A percentile compares a stretch with the other conserved stretches of the same genome.
Conservation (phyloP, 1,140 invertebrate species). For the Apis florea region DNA sequence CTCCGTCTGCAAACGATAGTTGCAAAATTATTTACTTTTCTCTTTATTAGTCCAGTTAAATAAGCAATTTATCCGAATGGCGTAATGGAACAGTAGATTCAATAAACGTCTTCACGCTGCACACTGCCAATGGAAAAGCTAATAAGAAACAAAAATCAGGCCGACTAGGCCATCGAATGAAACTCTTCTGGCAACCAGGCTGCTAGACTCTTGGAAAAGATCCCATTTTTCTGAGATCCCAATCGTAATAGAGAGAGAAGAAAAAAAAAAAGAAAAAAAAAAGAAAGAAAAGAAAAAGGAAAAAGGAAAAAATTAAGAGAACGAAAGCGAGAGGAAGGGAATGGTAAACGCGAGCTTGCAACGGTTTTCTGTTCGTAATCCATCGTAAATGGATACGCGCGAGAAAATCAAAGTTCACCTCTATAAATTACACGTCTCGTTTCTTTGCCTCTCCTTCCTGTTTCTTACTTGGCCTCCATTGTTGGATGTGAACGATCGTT, state of each 20-base stretch:
- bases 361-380: slow-evolving; percentile 38
- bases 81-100: not conserved
- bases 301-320: no score
- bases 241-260: slow-evolving; percentile 12
- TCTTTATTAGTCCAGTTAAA: not conserved
- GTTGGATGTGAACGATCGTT: not conserved
- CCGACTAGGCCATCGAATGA: not conserved
- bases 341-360: slow-evolving; percentile 2
- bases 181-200: slow-evolving; percentile 14
- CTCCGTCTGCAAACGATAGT: slow-evolving; percentile 63
- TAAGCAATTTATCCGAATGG: not conserved
- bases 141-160: slow-evolving; percentile 28
- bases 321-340: slow-evolving; percentile 36
- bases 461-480: not conserved
- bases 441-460: not conserved
- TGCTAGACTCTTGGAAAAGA: slow-evolving; percentile 15
- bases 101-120: not conserved
- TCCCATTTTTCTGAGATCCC: slow-evolving; percentile 20
- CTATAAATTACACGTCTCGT: slow-evolving; percentile 22
- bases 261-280: not conserved
- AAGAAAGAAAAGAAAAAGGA: slow-evolving; percentile 7
- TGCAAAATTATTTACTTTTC: not conserved
- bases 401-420: slow-evolving; percentile 27
- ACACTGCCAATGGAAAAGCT: not conserved
- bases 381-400: slow-evolving; percentile 36